Percentiles rank a stretch among this genome's conserved stretches.
Evolutionary conservation across 2,888 invertebrate genomes (phyloP).

Genomic region (Nephrotoma guestfalica): DNA sequence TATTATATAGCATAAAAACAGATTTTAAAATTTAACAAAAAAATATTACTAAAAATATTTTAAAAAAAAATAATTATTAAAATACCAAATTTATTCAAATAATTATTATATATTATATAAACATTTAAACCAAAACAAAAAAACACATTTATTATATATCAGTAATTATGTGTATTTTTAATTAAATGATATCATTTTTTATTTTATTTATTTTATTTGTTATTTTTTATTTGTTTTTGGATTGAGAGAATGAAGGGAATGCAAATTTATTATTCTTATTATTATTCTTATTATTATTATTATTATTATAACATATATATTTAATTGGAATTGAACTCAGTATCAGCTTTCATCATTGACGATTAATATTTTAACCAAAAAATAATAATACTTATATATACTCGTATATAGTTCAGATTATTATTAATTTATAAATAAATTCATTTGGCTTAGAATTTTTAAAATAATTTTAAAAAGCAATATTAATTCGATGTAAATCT

Average conservation of each 20-base stretch:
- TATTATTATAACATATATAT: too few relatives aligned
- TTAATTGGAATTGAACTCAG: not conserved
- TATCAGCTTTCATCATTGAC: not conserved
- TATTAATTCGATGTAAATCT: not conserved
- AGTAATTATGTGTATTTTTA: not conserved
- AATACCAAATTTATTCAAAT: not conserved
- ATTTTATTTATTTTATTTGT: not conserved
- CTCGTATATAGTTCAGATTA: not conserved
- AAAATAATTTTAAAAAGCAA: not conserved
- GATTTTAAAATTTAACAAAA: not conserved
- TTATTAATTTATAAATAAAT: not conserved
- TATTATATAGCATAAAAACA: not conserved
- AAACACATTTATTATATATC: not conserved
- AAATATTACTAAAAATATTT: too few relatives aligned
- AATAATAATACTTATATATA: not conserved
- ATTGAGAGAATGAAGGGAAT: not conserved
- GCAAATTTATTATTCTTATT: not conserved
- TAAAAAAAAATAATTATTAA: not conserved
- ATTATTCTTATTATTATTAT: not conserved
- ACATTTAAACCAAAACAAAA: not conserved
- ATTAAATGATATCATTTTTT: not conserved
- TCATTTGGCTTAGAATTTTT: not conserved
- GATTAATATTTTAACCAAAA: not conserved
- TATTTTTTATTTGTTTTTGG: not conserved
- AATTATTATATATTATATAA: not conserved